Evolutionary conservation across 2,888 invertebrate species (phyloP).

Genomic region (Lepidocyrtoides sp.): DNA sequence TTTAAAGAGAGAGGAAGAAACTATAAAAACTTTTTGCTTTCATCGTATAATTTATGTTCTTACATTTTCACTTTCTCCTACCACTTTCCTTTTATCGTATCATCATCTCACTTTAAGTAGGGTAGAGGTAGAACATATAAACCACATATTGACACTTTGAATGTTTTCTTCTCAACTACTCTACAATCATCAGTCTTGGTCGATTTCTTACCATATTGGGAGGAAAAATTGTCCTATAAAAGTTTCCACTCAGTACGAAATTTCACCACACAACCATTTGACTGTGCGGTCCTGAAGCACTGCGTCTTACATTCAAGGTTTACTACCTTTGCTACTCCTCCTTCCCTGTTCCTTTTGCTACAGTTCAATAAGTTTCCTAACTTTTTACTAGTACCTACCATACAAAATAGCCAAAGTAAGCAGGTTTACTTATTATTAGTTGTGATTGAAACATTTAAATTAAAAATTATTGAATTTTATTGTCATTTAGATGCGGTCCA

Average conservation of each 20-base stretch:
- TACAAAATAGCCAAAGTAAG: background rate
- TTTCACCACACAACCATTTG: background rate
- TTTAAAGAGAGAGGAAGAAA: no score
- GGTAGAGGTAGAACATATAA: background rate
- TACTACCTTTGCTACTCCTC: background rate
- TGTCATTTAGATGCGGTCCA: slow-evolving; percentile 61
- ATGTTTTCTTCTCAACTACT: background rate
- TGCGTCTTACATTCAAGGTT: background rate
- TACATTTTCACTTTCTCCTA: no score
- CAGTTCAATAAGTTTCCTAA: no score
- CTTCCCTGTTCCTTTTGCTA: no score
- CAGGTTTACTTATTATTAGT: no score
- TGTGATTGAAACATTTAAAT: background rate
- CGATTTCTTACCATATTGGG: slow-evolving; percentile 19
- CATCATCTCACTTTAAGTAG: background rate
- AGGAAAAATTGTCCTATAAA: slow-evolving; percentile 9
- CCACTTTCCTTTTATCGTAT: background rate
- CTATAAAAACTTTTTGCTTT: no score
- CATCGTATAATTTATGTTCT: no score
- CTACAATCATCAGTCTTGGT: background rate
- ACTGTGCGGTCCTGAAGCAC: background rate
- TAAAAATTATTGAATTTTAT: slow-evolving; percentile 10
- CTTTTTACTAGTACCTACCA: no score
- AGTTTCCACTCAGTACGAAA: background rate
- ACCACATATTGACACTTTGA: background rate